Base-by-base conservation (phyloP, 2,113 vertebrate species). In the Chaetodon trifascialis region DNA sequence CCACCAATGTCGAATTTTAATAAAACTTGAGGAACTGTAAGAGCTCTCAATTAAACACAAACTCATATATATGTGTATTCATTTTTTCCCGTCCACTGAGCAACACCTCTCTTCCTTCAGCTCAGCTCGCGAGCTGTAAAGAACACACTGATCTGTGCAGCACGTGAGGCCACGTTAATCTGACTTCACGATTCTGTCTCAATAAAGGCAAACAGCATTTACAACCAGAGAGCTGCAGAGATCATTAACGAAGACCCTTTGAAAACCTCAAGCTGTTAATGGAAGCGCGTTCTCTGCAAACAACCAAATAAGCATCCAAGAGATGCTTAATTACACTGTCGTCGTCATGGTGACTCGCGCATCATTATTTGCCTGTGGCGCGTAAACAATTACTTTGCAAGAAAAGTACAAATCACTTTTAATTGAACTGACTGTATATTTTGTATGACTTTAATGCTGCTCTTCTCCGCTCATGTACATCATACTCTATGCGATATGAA, bases 251-350 rank as follows among this genome's bases (percentile, higher is more conserved):
- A 42, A 36, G 42, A 72, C n/a, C 66, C 5, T 4, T 21, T 56
- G 55, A 71, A 79, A 85, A 58, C 59, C 23, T 1, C 30, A 4
- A 36, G 66, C 38, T 59, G 54, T 56, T 76, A 84, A 21, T 64
- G 36, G 79, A 69, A 55, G 47, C 58, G 56, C 59, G 52, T 62
- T 82, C 79, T 64, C 68, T 59, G 25, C 30, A 54, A 80, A 89
- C 64, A 56, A 60, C 87, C 42, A 65, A 42, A 47, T 30, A 42
- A 40, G 40, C 44, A 52, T 69, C 63, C 59, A 46, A 69, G 17
- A 66, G 78, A 55, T 23, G 78, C 46, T 47, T 82, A 80, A 91
- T 92, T 86, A 84, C 49, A 38, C 47, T 23, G 51, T 40, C 4
- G 47, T 77, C 47, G 74, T 34, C 82, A 84, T 73, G 58, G 63